Evolutionary conservation across 2,113 vertebrate species (phyloP).

Genomic region (Pitta sordida): DNA sequence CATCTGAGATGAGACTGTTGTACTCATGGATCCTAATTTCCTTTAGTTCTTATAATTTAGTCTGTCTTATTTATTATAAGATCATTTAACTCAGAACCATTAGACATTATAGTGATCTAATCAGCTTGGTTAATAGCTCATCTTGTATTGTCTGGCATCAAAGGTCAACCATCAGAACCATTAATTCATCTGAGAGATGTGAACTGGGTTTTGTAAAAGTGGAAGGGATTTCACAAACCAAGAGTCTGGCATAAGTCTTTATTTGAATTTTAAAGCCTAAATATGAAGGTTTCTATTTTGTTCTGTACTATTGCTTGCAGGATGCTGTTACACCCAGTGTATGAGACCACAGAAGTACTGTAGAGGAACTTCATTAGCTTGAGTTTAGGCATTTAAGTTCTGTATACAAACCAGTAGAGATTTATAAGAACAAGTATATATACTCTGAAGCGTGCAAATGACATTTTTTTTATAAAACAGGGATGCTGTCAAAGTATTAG

Average conservation of each 20-base stretch:
- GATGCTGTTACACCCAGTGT: background rate
- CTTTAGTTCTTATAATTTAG: background rate
- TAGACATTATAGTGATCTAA: background rate
- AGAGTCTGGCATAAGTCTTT: background rate
- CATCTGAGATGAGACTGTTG: background rate
- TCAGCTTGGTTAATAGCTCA: background rate
- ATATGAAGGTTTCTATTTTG: constrained; percentile 20
- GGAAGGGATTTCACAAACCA: background rate
- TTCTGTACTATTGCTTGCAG: constrained; percentile 19
- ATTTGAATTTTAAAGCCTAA: background rate
- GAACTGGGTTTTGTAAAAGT: constrained; percentile 7
- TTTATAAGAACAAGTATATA: background rate
- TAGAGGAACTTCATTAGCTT: background rate
- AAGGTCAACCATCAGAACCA: constrained; percentile 41
- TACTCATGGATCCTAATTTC: background rate
- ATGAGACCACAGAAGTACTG: background rate
- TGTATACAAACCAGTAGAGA: background rate
- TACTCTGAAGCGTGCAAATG: background rate
- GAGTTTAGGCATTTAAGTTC: background rate
- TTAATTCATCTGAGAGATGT: background rate
- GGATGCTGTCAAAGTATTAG: background rate
- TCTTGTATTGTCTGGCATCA: constrained; percentile 24
- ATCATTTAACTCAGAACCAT: background rate
- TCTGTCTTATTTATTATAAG: background rate
- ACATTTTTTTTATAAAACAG: background rate